Evolutionary conservation across 2,888 invertebrate genomes (phyloP), one percentile per base, ranked within the genome.

Genomic region (Drosophila engyochracea): DNA sequence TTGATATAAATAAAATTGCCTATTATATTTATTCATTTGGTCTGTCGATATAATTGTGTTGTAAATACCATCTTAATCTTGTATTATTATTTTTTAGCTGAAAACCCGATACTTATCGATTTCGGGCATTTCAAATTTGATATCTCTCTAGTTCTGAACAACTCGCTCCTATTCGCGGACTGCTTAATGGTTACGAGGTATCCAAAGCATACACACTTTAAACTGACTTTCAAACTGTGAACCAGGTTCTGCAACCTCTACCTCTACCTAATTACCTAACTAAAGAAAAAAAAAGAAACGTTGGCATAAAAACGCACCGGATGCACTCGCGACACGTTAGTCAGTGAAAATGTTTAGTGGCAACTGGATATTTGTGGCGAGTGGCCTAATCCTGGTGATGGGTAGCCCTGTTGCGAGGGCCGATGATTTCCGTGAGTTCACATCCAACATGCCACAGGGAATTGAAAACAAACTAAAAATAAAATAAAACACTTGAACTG

Each of bases 271-370:
- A 30, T 52, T 31, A n/a, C n/a, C 22, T 16, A 41, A 31, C 30
- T 41, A 30, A 35, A 10, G 10, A 14, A 35, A 58, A 33, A 54
- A 37, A 19, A 41, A 41, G 47, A 53, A 9, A n/a, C 33, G 16
- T 4, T 47, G 31, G 19, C 53, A 76, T 78, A 75, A 79, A 78
- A 71, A 75, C 55, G 47, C 47, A 47, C 25, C 30, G 64, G 47
- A 59, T 51, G 54, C 62, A 57, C 52, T 71, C 47, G 39, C 22
- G 5, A 19, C 6, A 39, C 14, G 30, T 79, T 62, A 79, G 79
- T 79, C 54, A 12, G 30, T 61, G 28, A 57, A 61, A 62, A 73
- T 75, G 77, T 54, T 52, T 60, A 37, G 52, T 30, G 37, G 16
- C 14, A 58, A 28, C 4, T 39, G 62, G 19, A 22, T 59, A 1